phyloP scores from a whole-genome alignment of 1,140 invertebrate genomes.

The Cydia pomonella region DNA sequence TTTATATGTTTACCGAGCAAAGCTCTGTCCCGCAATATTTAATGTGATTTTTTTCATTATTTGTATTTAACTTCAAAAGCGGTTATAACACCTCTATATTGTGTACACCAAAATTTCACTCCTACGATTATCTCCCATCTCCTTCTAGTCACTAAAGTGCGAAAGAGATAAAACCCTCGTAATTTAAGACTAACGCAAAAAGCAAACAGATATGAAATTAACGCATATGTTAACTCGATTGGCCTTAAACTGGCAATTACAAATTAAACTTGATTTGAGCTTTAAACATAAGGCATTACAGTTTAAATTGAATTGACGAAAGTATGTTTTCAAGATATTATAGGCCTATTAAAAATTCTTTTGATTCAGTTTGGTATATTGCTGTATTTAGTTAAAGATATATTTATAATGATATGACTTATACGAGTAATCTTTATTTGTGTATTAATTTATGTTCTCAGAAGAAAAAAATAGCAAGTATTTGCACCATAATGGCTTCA shows the following conservation, averaged over 20 bases:
- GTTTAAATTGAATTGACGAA: not conserved
- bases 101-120: no score
- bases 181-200: slow-evolving; percentile 6
- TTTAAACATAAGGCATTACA: not conserved
- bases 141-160: not conserved
- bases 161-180: not conserved
- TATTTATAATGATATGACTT: not conserved
- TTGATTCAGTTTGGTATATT: not conserved
- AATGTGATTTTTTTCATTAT: no score
- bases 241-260: not conserved
- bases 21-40: no score
- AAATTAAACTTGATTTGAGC: not conserved
- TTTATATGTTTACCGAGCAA: no score
- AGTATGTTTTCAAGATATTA: not conserved
- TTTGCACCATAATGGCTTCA: no score
- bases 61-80: no score
- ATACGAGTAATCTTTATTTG: not conserved
- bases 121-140: not conserved
- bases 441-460: not conserved
- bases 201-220: slow-evolving; percentile 7
- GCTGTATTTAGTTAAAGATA: not conserved
- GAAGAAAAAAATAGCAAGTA: no score
- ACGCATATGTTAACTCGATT: slow-evolving; percentile 14
- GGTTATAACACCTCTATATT: no score
- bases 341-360: slow-evolving; percentile 1